A percentile compares a stretch with the other conserved stretches of the same genome.
phyloP scores from a whole-genome alignment of 2,113 vertebrate species.

The Phylloscopus whistleri region DNA sequence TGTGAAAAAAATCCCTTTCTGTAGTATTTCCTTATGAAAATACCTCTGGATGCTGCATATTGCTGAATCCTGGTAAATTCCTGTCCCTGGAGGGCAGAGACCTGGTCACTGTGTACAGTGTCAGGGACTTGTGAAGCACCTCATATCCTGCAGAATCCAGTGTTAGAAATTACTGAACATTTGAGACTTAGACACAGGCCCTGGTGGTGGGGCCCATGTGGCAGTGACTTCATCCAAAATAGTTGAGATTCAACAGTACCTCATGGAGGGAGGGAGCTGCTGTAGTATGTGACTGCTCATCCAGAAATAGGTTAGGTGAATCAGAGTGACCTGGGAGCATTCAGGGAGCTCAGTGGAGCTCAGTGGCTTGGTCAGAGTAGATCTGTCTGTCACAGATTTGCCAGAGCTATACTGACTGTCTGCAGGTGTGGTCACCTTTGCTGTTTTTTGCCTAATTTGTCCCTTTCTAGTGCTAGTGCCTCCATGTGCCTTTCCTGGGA shows the following conservation, averaged over 20 bases:
- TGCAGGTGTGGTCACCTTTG: not conserved
- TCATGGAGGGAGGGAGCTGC: not conserved
- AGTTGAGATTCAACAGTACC: rapidly evolving
- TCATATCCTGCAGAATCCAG: not conserved
- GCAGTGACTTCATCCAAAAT: not conserved
- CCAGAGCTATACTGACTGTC: not conserved
- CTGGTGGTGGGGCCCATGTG: not conserved
- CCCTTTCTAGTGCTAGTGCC: not conserved
- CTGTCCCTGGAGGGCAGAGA: not conserved
- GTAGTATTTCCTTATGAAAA: not conserved
- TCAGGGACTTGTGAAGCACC: not conserved
- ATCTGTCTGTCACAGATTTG: not conserved
- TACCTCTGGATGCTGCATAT: not conserved
- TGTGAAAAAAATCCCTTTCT: not conserved
- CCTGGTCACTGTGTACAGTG: not conserved
- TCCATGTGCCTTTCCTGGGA: not conserved
- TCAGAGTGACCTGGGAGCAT: not conserved
- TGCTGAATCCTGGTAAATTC: not conserved
- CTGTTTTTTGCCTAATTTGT: not conserved
- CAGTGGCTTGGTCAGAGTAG: not conserved
- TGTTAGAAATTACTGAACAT: not conserved
- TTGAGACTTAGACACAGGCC: not conserved
- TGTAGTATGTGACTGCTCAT: not conserved
- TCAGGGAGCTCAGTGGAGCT: not conserved
- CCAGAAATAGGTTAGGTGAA: not conserved